phyloP scores from a whole-genome alignment of 2,113 vertebrate genomes.

The Notarius lentiginosus region DNA sequence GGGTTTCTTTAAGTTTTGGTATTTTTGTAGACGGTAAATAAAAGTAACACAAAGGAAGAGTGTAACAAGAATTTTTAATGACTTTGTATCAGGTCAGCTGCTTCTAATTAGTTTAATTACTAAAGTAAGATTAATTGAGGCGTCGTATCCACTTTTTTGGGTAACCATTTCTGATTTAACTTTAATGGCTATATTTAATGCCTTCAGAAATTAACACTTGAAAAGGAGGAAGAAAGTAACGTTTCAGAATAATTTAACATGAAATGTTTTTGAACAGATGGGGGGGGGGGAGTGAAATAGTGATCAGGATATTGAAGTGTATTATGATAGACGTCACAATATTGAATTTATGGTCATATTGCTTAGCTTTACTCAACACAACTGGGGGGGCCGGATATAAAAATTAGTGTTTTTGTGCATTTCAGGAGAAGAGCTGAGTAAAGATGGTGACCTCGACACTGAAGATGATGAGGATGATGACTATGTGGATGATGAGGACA shows the following conservation, averaged over 20 bases:
- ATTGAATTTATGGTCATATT: not conserved
- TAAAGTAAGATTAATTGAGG: not conserved
- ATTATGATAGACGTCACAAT: not conserved
- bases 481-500: constrained; percentile 64
- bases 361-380: not conserved
- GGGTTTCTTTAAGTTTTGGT: too few species aligned
- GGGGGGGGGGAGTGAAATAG: not conserved
- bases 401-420: constrained; percentile 37
- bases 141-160: too few species aligned
- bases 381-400: not conserved
- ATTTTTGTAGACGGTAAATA: not conserved
- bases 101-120: not conserved
- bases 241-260: not conserved
- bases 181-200: not conserved
- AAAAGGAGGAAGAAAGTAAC: not conserved
- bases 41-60: not conserved
- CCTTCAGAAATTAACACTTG: not conserved
- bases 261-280: not conserved
- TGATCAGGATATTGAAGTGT: not conserved
- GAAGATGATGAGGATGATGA: constrained; percentile 64
- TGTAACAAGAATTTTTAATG: not conserved
- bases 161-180: not conserved
- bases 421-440: constrained; percentile 46
- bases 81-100: not conserved
- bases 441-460: constrained; percentile 36